Evolutionary conservation across 2,888 invertebrate genomes (phyloP).

Genomic region (Drosophila paracracens): DNA sequence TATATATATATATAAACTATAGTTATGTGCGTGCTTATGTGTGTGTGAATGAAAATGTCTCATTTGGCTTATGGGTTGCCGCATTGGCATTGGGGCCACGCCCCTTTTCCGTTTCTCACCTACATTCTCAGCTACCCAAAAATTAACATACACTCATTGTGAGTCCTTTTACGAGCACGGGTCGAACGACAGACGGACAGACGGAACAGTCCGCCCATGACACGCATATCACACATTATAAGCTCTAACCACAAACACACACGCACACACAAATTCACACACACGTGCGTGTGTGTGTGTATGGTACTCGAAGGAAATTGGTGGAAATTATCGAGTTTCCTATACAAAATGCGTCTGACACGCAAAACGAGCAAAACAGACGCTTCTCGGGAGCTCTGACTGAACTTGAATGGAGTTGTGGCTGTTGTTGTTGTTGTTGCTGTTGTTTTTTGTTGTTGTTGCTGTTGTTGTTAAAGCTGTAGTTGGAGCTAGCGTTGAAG

Average conservation of each 20-base stretch:
- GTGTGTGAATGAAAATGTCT: slow-evolving; percentile 24
- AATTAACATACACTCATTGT: slow-evolving; percentile 73
- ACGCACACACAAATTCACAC: slow-evolving; percentile 23
- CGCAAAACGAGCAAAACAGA: slow-evolving; percentile 60
- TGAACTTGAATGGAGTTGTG: slow-evolving; percentile 22
- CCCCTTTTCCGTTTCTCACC: slow-evolving; percentile 67
- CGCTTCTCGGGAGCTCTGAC: slow-evolving; percentile 23
- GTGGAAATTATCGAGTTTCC: slow-evolving; percentile 80
- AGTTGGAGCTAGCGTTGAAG: slow-evolving; percentile 20
- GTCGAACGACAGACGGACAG: background rate
- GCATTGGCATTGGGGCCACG: slow-evolving; percentile 53
- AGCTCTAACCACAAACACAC: slow-evolving; percentile 26
- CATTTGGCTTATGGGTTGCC: slow-evolving; percentile 46
- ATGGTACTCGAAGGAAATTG: slow-evolving; percentile 69
- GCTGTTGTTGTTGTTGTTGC: background rate
- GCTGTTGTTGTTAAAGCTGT: slow-evolving; percentile 10
- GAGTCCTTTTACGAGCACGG: slow-evolving; percentile 66
- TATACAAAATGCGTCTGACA: slow-evolving; percentile 77
- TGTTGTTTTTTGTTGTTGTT: background rate
- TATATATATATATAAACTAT: background rate
- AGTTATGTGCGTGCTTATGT: background rate
- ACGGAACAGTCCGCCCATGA: slow-evolving; percentile 36
- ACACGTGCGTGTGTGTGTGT: slow-evolving; percentile 4
- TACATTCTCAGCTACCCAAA: slow-evolving; percentile 44
- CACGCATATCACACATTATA: slow-evolving; percentile 63